Evolutionary conservation across 2,113 vertebrate species (phyloP).

Genomic region (Cnemophilus loriae): DNA sequence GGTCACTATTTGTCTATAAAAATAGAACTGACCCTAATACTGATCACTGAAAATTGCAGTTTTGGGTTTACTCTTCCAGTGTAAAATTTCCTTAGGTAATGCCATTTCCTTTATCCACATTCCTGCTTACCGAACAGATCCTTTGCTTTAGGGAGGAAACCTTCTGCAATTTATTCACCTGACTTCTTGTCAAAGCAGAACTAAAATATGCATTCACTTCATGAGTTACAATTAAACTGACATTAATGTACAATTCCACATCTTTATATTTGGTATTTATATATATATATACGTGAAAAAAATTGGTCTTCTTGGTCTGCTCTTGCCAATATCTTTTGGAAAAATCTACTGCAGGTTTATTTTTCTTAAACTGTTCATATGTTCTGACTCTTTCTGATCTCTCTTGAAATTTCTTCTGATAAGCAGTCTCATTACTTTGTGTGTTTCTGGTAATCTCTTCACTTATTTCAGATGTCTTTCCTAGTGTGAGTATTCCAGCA

Average conservation of each 20-base stretch:
- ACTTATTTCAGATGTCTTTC: background rate
- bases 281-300: background rate
- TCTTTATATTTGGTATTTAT: background rate
- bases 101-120: background rate
- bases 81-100: background rate
- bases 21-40: background rate
- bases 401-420: background rate
- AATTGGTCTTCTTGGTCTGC: accelerated
- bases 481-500: background rate
- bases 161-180: background rate
- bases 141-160: background rate
- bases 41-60: background rate
- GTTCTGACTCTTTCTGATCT: background rate
- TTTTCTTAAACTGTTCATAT: background rate
- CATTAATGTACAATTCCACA: background rate
- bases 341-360: background rate
- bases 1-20: background rate
- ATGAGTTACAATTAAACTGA: background rate
- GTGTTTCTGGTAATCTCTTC: background rate
- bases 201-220: background rate
- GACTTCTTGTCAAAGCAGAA: background rate
- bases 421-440: background rate
- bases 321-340: background rate
- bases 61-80: background rate
- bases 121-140: background rate